Evolutionary conservation across 2,888 invertebrate species (phyloP).

Genomic region (Cephus nigrinus): DNA sequence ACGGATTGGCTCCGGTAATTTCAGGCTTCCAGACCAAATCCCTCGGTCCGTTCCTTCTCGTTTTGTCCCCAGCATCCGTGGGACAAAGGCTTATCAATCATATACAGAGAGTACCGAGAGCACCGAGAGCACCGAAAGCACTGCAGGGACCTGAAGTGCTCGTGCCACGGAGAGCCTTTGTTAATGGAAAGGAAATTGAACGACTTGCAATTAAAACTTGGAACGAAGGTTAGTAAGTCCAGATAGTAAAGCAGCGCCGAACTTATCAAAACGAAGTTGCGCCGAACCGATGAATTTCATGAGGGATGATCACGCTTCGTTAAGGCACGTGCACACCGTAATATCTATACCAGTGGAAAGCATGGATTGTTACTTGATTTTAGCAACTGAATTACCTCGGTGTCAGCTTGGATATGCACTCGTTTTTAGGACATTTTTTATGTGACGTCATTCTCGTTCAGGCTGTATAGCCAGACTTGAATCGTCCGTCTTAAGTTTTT

Average conservation of each 20-base stretch:
- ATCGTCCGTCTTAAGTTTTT: conserved; percentile 4
- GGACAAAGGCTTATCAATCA: neutral
- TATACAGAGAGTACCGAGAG: neutral
- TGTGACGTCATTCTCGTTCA: neutral
- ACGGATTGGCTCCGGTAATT: neutral
- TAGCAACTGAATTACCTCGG: neutral
- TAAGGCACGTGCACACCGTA: conserved; percentile 28
- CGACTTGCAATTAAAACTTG: conserved; percentile 47
- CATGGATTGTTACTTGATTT: neutral
- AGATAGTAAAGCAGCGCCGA: neutral
- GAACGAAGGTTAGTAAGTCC: conserved; percentile 6
- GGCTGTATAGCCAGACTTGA: neutral
- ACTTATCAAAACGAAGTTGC: neutral
- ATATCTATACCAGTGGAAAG: neutral
- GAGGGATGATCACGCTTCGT: neutral
- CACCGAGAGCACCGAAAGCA: no score
- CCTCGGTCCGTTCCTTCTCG: neutral
- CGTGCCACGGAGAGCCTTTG: neutral
- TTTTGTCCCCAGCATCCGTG: neutral
- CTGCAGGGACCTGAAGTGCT: neutral
- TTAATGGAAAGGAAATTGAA: conserved; percentile 38
- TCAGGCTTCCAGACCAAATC: neutral
- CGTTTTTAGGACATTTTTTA: neutral
- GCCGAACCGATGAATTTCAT: neutral
- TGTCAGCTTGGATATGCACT: neutral